Percentiles rank a stretch among this genome's conserved stretches.
Evolutionary conservation across 2,797 vertebrate species (phyloP).

Genomic region (Sebastes itinus): DNA sequence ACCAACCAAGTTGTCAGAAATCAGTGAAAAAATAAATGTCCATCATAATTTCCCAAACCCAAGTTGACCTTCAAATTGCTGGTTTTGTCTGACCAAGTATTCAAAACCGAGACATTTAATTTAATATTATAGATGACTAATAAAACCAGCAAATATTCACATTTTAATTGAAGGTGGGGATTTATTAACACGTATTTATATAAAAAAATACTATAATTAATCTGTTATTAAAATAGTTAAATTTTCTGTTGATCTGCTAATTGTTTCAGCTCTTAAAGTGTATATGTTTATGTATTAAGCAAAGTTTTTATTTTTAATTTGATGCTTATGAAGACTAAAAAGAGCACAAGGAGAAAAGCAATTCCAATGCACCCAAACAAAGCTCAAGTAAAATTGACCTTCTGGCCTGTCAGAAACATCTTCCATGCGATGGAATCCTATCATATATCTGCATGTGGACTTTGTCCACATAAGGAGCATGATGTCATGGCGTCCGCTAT

Average conservation of each 20-base stretch:
- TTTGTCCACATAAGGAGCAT: conserved; percentile 53
- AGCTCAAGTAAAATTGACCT: background rate
- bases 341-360: background rate
- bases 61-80: background rate
- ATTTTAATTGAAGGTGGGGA: background rate
- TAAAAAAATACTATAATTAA: background rate
- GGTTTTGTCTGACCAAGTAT: background rate
- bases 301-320: background rate
- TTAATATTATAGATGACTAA: background rate
- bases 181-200: background rate
- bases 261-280: background rate
- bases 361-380: background rate
- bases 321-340: background rate
- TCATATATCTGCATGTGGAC: conserved; percentile 43
- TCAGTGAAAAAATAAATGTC: background rate
- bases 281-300: background rate
- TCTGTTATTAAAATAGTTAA: background rate
- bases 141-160: background rate
- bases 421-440: conserved; percentile 75
- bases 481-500: conserved; percentile 72
- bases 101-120: background rate
- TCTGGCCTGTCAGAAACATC: background rate
- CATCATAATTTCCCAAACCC: background rate
- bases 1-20: background rate
- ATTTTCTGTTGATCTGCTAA: background rate